Base-by-base conservation (phyloP, 2,797 vertebrate species). In the Aotus griseimembra region DNA sequence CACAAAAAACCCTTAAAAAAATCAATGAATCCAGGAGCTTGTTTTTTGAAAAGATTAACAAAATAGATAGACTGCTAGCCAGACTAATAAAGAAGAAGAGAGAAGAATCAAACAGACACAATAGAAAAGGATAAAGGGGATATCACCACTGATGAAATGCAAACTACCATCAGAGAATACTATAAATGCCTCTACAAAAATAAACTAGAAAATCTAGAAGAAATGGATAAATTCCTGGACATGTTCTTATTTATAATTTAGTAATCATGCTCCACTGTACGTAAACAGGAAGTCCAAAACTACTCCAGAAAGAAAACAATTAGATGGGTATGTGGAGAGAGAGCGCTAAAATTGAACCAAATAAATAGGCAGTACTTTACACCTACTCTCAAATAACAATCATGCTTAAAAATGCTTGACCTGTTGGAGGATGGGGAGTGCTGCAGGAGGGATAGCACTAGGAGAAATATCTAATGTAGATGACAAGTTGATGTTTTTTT, bases 381-480 rank as follows among this genome's bases (percentile, higher is more conserved):
- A 90, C 36, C 76, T 88, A 75, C 55, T 92, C 70, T 96, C 88
- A 84, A 64, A 97, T 93, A 93, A 79, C 73, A 80, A 90, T 94
- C 50, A 89, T 95, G 93, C 36, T 96, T 88, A 88, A 95, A 97
- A 97, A 96, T 96, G 19, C 55, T 77, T 20, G 52, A 55, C 52
- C 52, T 55, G 20, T 55, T 55, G 52, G 20, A 20, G 52, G 19
- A 55, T 55, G 52, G 52, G 7, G 20, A 3, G 52, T 55, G 52
- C 52, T 55, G 22, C 52, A 55, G 20, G 20, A 22, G 52, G 52
- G 52, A 55, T 55, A 55, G 20, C 52, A 55, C 52, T 22, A 55
- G 20, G 52, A 55, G 52, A 55, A 55, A 55, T 55, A 55, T 22
- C 8, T 55, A 55, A 55, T 22, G 19, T 55, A 55, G 20, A 22